phyloP scores from a whole-genome alignment of 2,888 invertebrate genomes.

The Eledone cirrhosa region DNA sequence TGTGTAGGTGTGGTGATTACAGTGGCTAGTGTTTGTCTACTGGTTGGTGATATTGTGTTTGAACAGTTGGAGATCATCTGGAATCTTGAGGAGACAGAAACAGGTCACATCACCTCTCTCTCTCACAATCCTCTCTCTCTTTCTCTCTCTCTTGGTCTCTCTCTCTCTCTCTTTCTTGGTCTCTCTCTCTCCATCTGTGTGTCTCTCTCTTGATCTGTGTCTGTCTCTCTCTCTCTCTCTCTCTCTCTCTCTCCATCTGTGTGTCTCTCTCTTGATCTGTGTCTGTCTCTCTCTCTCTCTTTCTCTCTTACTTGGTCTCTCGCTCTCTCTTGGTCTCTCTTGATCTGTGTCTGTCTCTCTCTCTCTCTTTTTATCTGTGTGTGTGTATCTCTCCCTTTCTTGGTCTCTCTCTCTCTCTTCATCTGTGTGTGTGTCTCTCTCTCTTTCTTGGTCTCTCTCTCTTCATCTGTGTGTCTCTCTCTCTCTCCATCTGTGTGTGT shows the following conservation, averaged over 20 bases:
- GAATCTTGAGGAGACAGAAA: too few relatives aligned
- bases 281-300: neutral
- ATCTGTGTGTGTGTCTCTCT: neutral
- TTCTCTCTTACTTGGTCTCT: neutral
- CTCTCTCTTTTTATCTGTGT: neutral
- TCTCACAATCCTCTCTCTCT: neutral
- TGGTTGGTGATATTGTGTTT: too few relatives aligned
- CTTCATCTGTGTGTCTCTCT: neutral
- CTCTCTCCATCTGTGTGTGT: neutral
- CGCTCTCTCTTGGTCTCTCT: neutral
- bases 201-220: neutral
- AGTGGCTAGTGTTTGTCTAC: too few relatives aligned
- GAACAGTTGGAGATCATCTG: too few relatives aligned
- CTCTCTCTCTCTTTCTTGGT: slow-evolving; percentile 3
- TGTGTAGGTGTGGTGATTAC: too few relatives aligned
- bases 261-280: accelerated
- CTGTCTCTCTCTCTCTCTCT: neutral
- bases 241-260: accelerated
- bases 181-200: neutral
- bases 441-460: neutral
- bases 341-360: neutral
- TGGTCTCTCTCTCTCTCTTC: neutral
- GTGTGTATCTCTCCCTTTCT: neutral
- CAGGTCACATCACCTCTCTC: too few relatives aligned
- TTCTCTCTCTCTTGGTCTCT: neutral